Evolutionary conservation across 2,888 invertebrate species (phyloP), one percentile per base, ranked within the genome.

Genomic region (Apamea sordens): DNA sequence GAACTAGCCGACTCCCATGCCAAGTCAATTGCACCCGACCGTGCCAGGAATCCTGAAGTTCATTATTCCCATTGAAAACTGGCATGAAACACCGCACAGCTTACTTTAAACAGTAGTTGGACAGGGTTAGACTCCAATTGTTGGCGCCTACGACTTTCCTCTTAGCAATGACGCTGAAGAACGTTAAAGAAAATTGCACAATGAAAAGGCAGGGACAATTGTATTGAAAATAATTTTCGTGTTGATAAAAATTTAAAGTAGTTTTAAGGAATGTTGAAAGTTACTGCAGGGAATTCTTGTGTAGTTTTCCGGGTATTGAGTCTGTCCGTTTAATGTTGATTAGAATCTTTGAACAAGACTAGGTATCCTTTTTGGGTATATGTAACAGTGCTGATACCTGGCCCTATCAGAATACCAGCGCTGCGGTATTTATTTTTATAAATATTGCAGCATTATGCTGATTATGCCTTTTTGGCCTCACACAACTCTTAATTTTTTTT

Each of bases 51-150:
- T 94, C 79, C 71, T 69, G 71, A 88, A 94, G 92, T 92, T 94
- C 92, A 91, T 94, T 94, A 93, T 89, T 87, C 73, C 87, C 84
- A 91, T 93, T 92, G 92, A 91, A 90, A 92, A 89, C 90, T 91
- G 89, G 90, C 91, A 90, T 88, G 84, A 90, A 89, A 90, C 89
- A 89, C 82, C 77, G 76, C 74, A 82, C 73, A 81, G 83, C 84
- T 86, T 75, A 82, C 79, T 83, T 83, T 77, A 80, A 83, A 84
- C 80, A 85, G 68, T 80, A 75, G 68, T 70, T 71, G 7, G 28
- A n/a, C 78, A 76, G 56, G 28, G 56, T 65, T 72, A 71, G 36
- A 84, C 44, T 83, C 10, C 59, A 68, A 80, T 86, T 83, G 64
- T 76, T 70, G 47, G 24, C 36, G 74, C 72, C 76, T 73, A 63